Evolutionary conservation across 2,888 invertebrate genomes (phyloP), one percentile per base, ranked within the genome.

Genomic region (Drosophila macrospina): DNA sequence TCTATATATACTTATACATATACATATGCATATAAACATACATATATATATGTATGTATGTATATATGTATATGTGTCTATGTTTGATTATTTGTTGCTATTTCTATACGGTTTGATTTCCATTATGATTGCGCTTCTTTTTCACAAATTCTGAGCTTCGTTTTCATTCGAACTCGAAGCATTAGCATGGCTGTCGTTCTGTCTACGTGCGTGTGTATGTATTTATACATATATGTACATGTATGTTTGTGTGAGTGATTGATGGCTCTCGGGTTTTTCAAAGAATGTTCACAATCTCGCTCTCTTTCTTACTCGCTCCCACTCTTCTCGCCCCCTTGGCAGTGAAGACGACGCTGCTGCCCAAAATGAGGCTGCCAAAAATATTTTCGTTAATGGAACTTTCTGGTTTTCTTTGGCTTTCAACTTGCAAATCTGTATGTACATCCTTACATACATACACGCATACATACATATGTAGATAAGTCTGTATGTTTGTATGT

Each of bases 321-420:
- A 48, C 63, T 45, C 64, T 47, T 39, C 48, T 15, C 28, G 28
- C 61, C 47, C 56, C 59, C 50, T 79, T 36, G 64, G 34, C 13
- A 2, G 16, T 47, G 50, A 74, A 74, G 63, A 69, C 59, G 62
- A 16, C 55, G 50, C 55, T 48, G 32, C 62, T 36, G 52, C 61
- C 51, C 60, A 54, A 74, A 78, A 78, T 78, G 78, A 74, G 76
- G 76, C 78, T 78, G 78, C 79, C 76, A 76, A 76, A 76, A 78
- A 76, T 76, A 78, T 76, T 78, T 76, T 74, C 78, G 76, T 78
- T 76, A 78, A 76, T 78, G 78, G 76, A 76, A 76, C 76, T 76
- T 76, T 76, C 78, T 78, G 76, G 76, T 76, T 78, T 76, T 76
- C 78, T 78, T 76, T 69, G 56, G 52, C 66, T 71, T 64, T 76